Evolutionary conservation across 1,140 invertebrate species (phyloP), one percentile per base, ranked within the genome.

Genomic region (Papilio xuthus): DNA sequence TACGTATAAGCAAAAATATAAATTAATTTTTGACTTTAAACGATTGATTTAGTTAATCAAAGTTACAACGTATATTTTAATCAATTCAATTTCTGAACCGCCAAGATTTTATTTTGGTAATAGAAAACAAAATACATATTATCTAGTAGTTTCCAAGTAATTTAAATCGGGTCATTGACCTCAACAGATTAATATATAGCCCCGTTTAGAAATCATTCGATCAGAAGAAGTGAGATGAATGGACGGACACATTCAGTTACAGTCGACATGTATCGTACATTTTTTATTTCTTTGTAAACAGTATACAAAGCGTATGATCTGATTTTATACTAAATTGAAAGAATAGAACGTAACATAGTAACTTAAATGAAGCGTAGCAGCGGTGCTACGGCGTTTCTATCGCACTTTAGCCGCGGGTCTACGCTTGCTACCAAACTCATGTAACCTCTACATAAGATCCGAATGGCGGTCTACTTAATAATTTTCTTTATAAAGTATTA

Each of bases 81-180:
- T 56, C 2, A 9, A 56, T 23, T 4, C 0, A 47, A 15, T 18
- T 18, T 18, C 18, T 18, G 13, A 18, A 47, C 2, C 15, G 44
- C 13, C 44, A 47, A 18, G 13, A 47, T 47, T 47, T 18, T 47
- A 18, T 47, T 4, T 60, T 26, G 20, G 0, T 4, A 67, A 13
- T 28, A 28, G 26, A 15, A 28, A 67, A 28, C 12, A 28, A 53
- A n/a, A 76, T 76, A n/a, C 23, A 53, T 32, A 74, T 74, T 32
- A 13, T 2, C 44, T 23, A 8, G 47, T 23, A 8, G 47, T 47
- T 60, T 41, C 8, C 74, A 63, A 63, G 50, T 41, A 53, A 76
- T 63, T 76, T 63, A 32, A 37, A 76, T 28, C 74, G 32, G 74
- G 50, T 76, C 74, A 76, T 63, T 63, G 74, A 53, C 32, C 32